Conservation (phyloP, 2,888 invertebrate genomes). For the Ophraella communa region DNA sequence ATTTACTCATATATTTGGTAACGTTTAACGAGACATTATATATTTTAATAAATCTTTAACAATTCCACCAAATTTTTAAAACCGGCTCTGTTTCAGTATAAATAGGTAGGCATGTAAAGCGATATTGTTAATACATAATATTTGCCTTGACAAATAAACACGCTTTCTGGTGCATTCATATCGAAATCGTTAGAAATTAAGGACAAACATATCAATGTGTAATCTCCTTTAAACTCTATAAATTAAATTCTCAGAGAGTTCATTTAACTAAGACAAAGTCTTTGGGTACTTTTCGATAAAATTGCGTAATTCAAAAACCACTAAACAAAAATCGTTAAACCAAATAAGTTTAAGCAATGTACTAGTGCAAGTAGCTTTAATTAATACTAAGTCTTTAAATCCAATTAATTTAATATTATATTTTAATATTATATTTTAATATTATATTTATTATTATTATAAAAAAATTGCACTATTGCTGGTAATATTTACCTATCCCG, state of each 20-base stretch:
- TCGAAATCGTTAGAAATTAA: conserved; percentile 36
- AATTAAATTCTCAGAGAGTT: neutral
- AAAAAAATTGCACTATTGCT: no score
- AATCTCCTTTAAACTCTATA: neutral
- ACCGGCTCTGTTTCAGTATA: neutral
- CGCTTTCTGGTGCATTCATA: conserved; percentile 16
- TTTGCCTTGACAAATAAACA: conserved; percentile 7
- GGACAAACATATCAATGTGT: conserved; percentile 30
- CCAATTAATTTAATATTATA: no score
- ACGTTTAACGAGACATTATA: no score
- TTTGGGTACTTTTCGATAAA: neutral
- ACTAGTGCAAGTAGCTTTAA: no score
- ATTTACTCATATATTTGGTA: no score
- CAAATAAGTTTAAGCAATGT: no score
- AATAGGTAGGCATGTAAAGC: neutral
- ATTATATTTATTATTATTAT: no score
- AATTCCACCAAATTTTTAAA: neutral
- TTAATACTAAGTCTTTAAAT: no score
- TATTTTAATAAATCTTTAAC: no score
- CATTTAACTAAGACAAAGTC: neutral
- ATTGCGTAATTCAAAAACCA: neutral
- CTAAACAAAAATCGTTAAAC: neutral
- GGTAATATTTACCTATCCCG: no score
- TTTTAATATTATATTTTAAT: no score
- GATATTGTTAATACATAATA: conserved; percentile 2